phyloP scores from a whole-genome alignment of 2,888 invertebrate species.

The Melanargia galathea region DNA sequence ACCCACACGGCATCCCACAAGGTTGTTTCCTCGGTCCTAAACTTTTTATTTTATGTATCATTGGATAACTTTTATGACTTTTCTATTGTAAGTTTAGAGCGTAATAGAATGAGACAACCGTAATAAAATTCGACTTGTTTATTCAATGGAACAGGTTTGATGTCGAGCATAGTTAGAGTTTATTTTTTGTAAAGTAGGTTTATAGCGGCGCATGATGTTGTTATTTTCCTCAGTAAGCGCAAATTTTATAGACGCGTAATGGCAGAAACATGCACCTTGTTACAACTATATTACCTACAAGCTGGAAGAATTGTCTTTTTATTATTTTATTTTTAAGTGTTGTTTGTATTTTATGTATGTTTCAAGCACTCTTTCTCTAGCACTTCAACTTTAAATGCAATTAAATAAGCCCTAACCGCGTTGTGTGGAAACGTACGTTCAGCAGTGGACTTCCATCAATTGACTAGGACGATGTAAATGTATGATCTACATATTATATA shows the following conservation, averaged over 20 bases:
- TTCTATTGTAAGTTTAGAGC: slow-evolving; percentile 18
- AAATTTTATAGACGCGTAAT: neutral
- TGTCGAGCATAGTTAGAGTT: neutral
- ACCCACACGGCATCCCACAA: slow-evolving; percentile 60
- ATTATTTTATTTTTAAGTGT: neutral
- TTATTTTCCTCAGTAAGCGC: slow-evolving; percentile 12
- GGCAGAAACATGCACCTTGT: neutral
- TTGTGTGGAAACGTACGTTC: too few species aligned
- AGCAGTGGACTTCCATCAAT: too few species aligned
- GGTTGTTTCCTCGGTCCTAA: slow-evolving; percentile 56
- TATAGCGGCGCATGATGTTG: neutral
- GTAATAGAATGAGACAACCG: slow-evolving; percentile 31
- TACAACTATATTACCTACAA: slow-evolving; percentile 1
- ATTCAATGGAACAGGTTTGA: slow-evolving; percentile 19
- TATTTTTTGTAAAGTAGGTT: slow-evolving; percentile 15
- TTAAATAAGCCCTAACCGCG: too few species aligned
- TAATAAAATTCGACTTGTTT: slow-evolving; percentile 45
- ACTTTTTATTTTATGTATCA: slow-evolving; percentile 44
- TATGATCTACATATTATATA: too few species aligned
- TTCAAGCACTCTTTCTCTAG: too few species aligned
- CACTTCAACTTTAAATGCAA: too few species aligned
- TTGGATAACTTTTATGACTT: slow-evolving; percentile 15
- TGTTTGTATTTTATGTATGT: neutral
- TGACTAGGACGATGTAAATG: too few species aligned
- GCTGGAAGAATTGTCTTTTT: neutral